Conservation (phyloP, 2,113 vertebrate genomes). For the Gallinago paraguaiae region DNA sequence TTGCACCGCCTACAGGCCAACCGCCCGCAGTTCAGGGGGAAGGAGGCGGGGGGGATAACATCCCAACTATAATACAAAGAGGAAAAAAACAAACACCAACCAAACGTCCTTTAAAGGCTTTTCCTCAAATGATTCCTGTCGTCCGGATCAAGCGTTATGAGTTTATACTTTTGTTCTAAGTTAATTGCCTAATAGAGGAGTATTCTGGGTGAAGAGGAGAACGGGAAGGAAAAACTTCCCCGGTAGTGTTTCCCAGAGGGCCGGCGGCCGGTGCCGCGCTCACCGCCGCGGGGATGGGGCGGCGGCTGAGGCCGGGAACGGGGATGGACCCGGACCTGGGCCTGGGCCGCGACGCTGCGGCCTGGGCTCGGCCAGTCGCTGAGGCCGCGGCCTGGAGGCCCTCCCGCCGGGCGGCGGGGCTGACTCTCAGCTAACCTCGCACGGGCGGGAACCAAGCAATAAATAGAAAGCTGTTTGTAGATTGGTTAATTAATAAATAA, state of each 20-base stretch:
- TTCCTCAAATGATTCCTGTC: background rate
- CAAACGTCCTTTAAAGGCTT: fast-evolving
- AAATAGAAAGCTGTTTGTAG: background rate
- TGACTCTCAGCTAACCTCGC: fast-evolving
- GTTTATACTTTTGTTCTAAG: background rate
- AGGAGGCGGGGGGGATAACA: fast-evolving
- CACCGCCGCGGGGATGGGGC: no score
- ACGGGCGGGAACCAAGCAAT: background rate
- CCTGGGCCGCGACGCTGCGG: background rate
- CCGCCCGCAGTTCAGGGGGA: slow-evolving; percentile 26
- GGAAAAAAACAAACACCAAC: background rate
- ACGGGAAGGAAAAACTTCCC: slow-evolving; percentile 70
- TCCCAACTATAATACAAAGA: background rate
- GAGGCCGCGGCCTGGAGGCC: background rate
- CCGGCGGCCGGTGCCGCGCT: no score
- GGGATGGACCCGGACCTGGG: background rate
- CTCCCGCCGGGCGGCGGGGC: no score
- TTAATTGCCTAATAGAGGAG: slow-evolving; percentile 51
- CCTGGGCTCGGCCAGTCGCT: background rate
- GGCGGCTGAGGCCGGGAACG: no score
- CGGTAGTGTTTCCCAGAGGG: background rate
- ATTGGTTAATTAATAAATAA: background rate
- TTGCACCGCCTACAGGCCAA: slow-evolving; percentile 89
- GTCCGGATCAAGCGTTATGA: background rate
- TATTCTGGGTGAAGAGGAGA: slow-evolving; percentile 65